Base-by-base conservation (phyloP, 2,888 invertebrate species). In the Agonopterix heracliana region DNA sequence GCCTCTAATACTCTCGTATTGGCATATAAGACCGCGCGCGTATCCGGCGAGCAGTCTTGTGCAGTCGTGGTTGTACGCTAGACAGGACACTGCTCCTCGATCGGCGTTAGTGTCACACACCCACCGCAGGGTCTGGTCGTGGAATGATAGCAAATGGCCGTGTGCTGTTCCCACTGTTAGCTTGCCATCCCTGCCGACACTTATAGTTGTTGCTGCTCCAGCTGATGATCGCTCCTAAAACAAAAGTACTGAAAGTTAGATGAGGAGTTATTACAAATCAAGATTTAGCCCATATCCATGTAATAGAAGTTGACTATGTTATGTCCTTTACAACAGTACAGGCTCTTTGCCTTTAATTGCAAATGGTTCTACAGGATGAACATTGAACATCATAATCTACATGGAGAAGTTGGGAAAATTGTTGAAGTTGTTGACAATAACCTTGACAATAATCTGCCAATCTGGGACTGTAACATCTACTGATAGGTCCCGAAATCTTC, bases 111-210 rank as follows among this genome's bases (percentile, higher is more conserved):
- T 85, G 60, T 91, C 87, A 66, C 93, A 93, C 56, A 96, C 97
- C 96, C 97, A 98, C 70, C 96, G 93, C 56, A 98, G 81, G 9
- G 95, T 95, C 81, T 98, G 98, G 41, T 95, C 93, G 63, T 73
- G 74, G 58, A 88, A 88, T 48, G 96, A 93, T 34, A 98, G 87
- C 48, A 97, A 91, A 60, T 96, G 93, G 0, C 98, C 98, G 80
- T 98, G 97, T 26, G 97, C 96, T 34, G 98, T 98, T 38, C 98
- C 98, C 34, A 98, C 92, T n/a, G 95, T 95, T 54, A 98, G 91
- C 78, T 94, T 92, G 48, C 94, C 93, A 8, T 92, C 89, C 56
- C 90, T 91, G 8, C 81, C 81, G 34, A 81, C 94, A 59, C 95
- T 93, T 68, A 95, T 90, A 5, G 96, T 94, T 52, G 97, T 97